Conservation (phyloP, 1,140 invertebrate genomes). For the Mycetomoellerius zeteki region DNA sequence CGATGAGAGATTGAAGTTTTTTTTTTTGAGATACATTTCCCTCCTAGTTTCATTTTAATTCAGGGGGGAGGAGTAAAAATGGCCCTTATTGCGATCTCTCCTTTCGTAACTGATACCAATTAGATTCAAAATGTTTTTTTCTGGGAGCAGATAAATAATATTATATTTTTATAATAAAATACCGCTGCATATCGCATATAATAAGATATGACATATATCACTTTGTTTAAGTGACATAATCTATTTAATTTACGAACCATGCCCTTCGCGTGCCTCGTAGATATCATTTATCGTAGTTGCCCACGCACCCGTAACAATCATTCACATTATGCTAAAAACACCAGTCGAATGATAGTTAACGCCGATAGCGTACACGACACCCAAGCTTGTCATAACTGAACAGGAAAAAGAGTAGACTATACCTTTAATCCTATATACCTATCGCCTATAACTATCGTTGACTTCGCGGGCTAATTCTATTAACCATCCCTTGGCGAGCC, state of each 20-base stretch:
- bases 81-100: no score
- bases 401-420: background rate
- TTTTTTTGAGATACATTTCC: no score
- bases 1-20: no score
- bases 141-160: background rate
- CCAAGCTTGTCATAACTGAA: background rate
- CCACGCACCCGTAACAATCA: slow-evolving; percentile 26
- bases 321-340: slow-evolving; percentile 44
- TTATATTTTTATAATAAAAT: background rate
- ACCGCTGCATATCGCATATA: background rate
- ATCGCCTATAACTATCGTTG: slow-evolving; percentile 42
- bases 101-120: no score
- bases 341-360: slow-evolving; percentile 15
- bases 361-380: slow-evolving; percentile 24
- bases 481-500: slow-evolving; percentile 34
- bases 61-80: no score
- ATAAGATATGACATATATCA: background rate
- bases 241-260: slow-evolving; percentile 6
- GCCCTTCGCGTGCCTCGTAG: slow-evolving; percentile 6
- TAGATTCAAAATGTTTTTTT: background rate
- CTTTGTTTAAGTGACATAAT: slow-evolving; percentile 15
- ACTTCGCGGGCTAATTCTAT: slow-evolving; percentile 63
- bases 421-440: background rate
- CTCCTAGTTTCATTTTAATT: no score
- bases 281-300: slow-evolving; percentile 20